These are phyloP conservation scores for Phoenicopterus ruber DNA, from an alignment of 2,113 vertebrate species.

Conservation along the genomic window DNA sequence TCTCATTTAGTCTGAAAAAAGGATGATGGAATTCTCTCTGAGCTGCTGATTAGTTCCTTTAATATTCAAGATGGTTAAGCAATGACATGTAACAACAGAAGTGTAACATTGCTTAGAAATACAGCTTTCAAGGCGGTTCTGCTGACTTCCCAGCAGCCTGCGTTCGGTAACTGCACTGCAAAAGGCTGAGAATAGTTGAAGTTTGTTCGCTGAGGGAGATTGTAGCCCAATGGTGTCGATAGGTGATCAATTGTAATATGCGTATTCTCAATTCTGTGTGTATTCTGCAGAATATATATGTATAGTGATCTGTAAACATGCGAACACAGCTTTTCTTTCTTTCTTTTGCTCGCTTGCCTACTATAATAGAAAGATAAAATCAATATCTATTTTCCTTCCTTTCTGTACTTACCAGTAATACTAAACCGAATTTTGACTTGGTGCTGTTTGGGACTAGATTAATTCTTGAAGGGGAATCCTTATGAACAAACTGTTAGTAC, in stretches of 20 bases:
- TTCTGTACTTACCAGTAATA: neutral
- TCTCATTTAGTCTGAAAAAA: neutral
- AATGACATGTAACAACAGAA: neutral
- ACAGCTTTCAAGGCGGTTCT: neutral
- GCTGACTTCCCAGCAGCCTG: neutral
- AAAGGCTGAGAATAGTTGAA: neutral
- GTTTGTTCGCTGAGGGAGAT: neutral
- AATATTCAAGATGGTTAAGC: neutral
- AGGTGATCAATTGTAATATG: neutral
- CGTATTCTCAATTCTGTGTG: neutral
- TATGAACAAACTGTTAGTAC: neutral
- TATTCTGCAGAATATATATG: neutral
- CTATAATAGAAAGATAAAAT: neutral
- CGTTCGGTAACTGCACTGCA: neutral
- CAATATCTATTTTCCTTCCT: neutral
- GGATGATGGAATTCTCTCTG: neutral
- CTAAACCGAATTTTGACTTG: neutral
- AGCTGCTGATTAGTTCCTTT: neutral
- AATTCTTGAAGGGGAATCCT: neutral
- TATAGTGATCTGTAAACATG: neutral
- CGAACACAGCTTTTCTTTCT: neutral
- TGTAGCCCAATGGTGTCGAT: rapidly evolving
- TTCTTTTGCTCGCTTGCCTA: neutral
- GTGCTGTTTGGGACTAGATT: neutral
- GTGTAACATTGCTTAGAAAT: neutral